Evolutionary conservation across 2,888 invertebrate genomes (phyloP), one percentile per base, ranked within the genome.

Genomic region (Andrena hattorfiana): DNA sequence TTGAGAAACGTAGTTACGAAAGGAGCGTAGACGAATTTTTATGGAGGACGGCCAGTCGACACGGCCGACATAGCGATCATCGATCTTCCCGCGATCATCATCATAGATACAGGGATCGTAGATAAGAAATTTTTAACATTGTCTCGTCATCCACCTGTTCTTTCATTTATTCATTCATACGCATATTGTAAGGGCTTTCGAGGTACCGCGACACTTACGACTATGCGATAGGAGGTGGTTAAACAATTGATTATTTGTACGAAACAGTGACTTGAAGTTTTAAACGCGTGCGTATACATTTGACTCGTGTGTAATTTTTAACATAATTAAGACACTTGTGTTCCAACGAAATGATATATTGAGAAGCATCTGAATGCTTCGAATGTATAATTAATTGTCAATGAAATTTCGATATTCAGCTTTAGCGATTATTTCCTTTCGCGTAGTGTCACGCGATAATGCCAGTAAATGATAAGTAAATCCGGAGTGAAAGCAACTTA

Each of bases 11-110:
- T 68, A 97, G 97, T 51, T 98, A 98, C 94, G 98, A 98, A 93
- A 96, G 98, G 69, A 97, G 97, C 77, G 98, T 98, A 30, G 97
- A 98, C 94, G 98, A 98, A 93, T 98, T 98, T 94, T 94, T 98
- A 79, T 97, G 97, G 95, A 96, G 98, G 92, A 97, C 97, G 13
- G 95, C 96, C 75, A 96, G 97, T 90, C 95, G 97, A 54, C 95
- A 96, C 71, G 95, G 94, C 77, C 93, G 94, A 26, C 94, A 94
- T 82, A 92, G 93, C 76, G 94, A 94, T 67, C 92, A 94, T 73
- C 94, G 95, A 83, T 93, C 95, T 4, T 96, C 95, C 63, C 95
- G 96, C 30, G 96, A 95, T 90, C 95, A 96, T 85, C 94, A 95
- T 77, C 94, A 95, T 89, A 95, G 95, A 85, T 96, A 96, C 91